Base-by-base conservation (phyloP, 1,140 invertebrate genomes). In the Branchinecta lindahli region DNA sequence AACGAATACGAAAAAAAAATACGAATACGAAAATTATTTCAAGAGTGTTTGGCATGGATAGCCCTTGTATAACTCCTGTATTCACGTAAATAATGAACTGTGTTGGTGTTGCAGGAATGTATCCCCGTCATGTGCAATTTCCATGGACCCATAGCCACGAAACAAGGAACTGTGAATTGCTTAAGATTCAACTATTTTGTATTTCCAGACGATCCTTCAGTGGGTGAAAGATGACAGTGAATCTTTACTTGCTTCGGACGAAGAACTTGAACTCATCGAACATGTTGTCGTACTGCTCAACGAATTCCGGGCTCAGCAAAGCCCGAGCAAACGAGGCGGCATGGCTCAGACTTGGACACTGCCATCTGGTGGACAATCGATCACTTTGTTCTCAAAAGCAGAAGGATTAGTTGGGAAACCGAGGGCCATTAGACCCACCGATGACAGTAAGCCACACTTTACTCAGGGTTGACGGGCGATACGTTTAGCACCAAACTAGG, bases 271-370 rank as follows among this genome's bases (percentile, higher is more conserved):
- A 68, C 80, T 86, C n/a, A 85, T 87, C 79, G 84, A 85, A 73
- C 83, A 86, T 75, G 84, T 87, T 5, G 83, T 85, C 73, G 84
- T 85, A 21, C 82, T 85, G 75, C 76, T 85, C 69, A 77, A 82
- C 72, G 75, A 82, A 72, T 83, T 85, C 71, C 78, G 81, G 70
- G 83, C 86, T 72, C 85, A 86, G 72, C 77, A 68, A 20, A 61
- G 52, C 18, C 52, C 52, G 52, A 61, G 18, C 18, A 61, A 61
- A 6, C 52, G 52, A 20, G 18, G 18, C 12, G 18, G 18, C 2
- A 15, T 61, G 8, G 83, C 83, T 9, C 84, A 86, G 74, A 87
- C 86, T 77, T 87, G 86, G 86, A 87, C 87, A 75, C 75, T 87
- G 18, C 85, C 85, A 44, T 84, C 86, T 8, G 82, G 81, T 74